Evolutionary conservation across 2,888 invertebrate species (phyloP), one percentile per base, ranked within the genome.

Genomic region (Drosophila acutilabella): DNA sequence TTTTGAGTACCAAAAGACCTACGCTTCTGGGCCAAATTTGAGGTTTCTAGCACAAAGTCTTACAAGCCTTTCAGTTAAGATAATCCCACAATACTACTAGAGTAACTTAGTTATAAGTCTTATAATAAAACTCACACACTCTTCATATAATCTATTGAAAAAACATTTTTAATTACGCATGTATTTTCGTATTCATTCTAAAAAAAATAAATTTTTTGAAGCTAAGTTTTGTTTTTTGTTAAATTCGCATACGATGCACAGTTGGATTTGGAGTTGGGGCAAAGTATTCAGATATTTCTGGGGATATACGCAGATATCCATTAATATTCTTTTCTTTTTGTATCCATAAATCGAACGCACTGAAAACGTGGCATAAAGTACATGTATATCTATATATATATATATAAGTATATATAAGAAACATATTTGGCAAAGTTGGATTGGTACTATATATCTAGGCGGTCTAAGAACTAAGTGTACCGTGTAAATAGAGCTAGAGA

Each of bases 401-500:
- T 26, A 40, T 41, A 58, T 8, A 30, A 30, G 30, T 26, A 57
- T 56, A 42, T 40, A 51, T 71, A 69, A 66, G 67, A 86, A 88
- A 83, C 86, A 83, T 83, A 82, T 83, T 83, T 83, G 83, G 83
- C 83, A 83, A 83, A 87, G 74, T 88, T 86, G 83, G 83, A 80
- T 82, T 82, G 74, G 57, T 82, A 56, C 69, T 80, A 80, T 2
- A 10, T 6, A 40, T 57, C 80, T 78, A 78, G 75, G 80, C 72
- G 53, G 53, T 30, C 71, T 75, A 65, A 64, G 8, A 69, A 68
- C 76, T 78, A 68, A 60, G 45, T 60, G 52, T 71, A 62, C 45
- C 50, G 47, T 77, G 44, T 78, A 67, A 67, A 58, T 74, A 65
- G 30, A 45, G 40, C 68, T 68, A 61, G 58, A 67, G 57, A 16